These are phyloP conservation scores for Paraescarpia echinospica DNA, from an alignment of 1,140 invertebrate genomes.

Conservation along the genomic window DNA sequence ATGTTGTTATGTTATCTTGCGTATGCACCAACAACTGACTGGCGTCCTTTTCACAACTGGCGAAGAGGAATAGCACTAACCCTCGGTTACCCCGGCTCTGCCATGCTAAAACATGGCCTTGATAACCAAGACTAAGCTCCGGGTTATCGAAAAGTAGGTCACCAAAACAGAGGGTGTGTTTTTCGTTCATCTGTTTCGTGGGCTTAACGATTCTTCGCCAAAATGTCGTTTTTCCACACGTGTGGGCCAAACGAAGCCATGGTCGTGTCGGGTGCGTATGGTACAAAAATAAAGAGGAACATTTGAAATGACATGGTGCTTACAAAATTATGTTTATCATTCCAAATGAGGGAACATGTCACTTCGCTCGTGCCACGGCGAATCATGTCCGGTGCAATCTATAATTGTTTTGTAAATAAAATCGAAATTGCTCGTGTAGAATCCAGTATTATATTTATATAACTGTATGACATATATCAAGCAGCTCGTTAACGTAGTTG, in stretches of 20 bases:
- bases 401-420: not conserved
- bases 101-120: not conserved
- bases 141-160: not conserved
- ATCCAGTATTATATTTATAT: not conserved
- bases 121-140: not conserved
- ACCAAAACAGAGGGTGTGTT: not conserved
- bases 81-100: not conserved
- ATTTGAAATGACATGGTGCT: not conserved
- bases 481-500: not conserved
- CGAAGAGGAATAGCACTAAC: not conserved
- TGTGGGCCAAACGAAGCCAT: constrained; percentile 97
- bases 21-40: not conserved
- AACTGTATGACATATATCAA: too few relatives aligned
- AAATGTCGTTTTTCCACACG: constrained; percentile 73
- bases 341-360: not conserved
- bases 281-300: not conserved
- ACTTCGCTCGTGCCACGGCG: not conserved
- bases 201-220: not conserved
- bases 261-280: constrained; percentile 85
- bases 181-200: not conserved
- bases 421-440: not conserved
- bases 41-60: not conserved
- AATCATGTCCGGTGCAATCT: not conserved
- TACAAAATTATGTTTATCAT: not conserved
- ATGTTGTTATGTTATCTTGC: too few relatives aligned